Conservation (phyloP, 2,113 vertebrate species). For the Ctenomys sociabilis region DNA sequence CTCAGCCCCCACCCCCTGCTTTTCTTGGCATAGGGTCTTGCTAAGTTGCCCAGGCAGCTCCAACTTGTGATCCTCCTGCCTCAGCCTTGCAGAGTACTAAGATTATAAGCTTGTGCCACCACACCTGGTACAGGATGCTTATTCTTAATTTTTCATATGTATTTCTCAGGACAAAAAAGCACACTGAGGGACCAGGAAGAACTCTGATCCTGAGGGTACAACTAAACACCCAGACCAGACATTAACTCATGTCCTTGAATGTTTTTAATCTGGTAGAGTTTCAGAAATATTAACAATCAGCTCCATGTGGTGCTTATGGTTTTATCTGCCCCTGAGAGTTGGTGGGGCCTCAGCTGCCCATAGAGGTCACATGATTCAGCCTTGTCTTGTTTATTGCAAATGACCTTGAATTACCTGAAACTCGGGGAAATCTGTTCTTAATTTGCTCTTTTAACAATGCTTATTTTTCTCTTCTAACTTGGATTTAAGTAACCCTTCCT, state of each 20-base stretch:
- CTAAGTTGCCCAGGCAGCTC: neutral
- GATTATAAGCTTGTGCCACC: neutral
- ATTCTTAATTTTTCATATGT: neutral
- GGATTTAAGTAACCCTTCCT: conserved; percentile 75
- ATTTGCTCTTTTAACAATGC: conserved; percentile 64
- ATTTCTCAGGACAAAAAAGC: neutral
- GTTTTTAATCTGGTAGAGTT: neutral
- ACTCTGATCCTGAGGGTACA: neutral
- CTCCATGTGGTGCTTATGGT: neutral
- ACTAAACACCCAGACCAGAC: neutral
- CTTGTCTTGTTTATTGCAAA: conserved; percentile 56
- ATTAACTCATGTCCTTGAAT: neutral
- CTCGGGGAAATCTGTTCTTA: conserved; percentile 64
- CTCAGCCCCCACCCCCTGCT: neutral
- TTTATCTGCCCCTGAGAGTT: neutral
- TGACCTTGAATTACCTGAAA: conserved; percentile 74
- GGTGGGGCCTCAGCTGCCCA: neutral
- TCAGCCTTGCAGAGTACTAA: neutral
- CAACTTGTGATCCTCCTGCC: neutral
- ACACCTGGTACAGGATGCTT: neutral
- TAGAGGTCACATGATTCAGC: neutral
- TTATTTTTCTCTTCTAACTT: neutral
- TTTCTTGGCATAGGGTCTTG: neutral
- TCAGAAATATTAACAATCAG: neutral
- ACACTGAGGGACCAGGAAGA: neutral